Conservation (phyloP, 2,113 vertebrate genomes). For the Melanotaenia duboulayi region DNA sequence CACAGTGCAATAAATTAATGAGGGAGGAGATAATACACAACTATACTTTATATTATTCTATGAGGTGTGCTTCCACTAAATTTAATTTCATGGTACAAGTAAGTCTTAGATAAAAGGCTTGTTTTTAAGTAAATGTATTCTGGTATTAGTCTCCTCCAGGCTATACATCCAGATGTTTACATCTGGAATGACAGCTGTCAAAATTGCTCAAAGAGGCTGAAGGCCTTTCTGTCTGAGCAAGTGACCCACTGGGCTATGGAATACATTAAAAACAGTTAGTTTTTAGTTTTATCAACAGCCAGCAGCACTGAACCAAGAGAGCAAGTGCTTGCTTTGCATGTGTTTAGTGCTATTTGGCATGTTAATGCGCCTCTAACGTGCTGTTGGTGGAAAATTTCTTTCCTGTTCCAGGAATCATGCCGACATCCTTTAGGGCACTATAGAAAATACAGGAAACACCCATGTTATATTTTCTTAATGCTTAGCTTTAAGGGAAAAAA, state of each 20-base stretch:
- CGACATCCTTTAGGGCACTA: not conserved
- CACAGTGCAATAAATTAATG: not conserved
- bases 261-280: not conserved
- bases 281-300: conserved; percentile 19
- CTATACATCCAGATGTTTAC: conserved; percentile 22
- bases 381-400: conserved; percentile 1
- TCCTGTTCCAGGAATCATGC: conserved; percentile 2
- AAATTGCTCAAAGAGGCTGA: conserved; percentile 5
- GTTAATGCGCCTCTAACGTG: not conserved
- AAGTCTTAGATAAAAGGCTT: not conserved
- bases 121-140: not conserved
- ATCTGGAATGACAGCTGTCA: conserved; percentile 1
- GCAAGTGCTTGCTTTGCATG: not conserved
- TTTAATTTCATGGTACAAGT: not conserved
- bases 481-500: not conserved
- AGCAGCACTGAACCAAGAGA: conserved; percentile 2
- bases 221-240: conserved; percentile 4
- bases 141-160: not conserved
- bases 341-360: not conserved
- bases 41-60: too few species aligned
- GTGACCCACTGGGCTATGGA: not conserved
- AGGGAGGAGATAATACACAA: not conserved
- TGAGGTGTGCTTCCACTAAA: not conserved
- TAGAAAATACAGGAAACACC: not conserved
- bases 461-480: conserved; percentile 1